These are phyloP conservation scores for Drosophila sp. DNA, from an alignment of 1,140 invertebrate species.

Conservation along the genomic window DNA sequence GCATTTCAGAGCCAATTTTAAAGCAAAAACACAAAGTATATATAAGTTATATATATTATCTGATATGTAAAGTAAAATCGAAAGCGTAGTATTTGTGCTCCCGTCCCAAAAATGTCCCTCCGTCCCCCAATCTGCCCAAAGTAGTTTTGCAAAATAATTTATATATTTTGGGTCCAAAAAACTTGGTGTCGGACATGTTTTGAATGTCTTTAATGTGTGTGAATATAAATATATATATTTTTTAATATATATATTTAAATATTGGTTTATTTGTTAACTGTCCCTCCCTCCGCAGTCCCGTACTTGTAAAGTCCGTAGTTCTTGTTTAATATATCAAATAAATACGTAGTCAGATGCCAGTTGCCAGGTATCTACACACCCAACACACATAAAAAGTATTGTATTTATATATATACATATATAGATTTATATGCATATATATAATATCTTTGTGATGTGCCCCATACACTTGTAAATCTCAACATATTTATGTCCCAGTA, in stretches of 20 bases:
- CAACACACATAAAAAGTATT: conserved; percentile 43
- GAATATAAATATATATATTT: conserved; percentile 29
- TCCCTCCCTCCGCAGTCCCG: conserved; percentile 28
- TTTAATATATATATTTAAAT: not conserved
- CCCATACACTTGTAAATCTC: conserved; percentile 58
- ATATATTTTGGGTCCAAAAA: conserved; percentile 37
- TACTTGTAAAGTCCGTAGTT: conserved; percentile 57
- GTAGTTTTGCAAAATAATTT: conserved; percentile 53
- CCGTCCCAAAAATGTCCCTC: not conserved
- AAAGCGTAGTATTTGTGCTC: conserved; percentile 51
- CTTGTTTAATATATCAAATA: conserved; percentile 69
- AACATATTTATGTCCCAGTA: conserved; percentile 54
- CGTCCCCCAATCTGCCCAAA: conserved; percentile 53
- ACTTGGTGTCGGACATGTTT: conserved; percentile 71
- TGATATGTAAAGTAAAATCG: conserved; percentile 41
- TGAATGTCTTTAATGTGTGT: conserved; percentile 53
- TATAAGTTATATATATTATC: conserved; percentile 31
- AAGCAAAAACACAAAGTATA: conserved; percentile 78
- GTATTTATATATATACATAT: conserved; percentile 25
- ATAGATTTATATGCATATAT: conserved; percentile 50
- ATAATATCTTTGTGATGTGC: conserved; percentile 30
- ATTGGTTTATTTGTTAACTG: conserved; percentile 56
- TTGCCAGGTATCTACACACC: conserved; percentile 43
- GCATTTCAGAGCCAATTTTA: conserved; percentile 18
- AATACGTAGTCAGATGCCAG: conserved; percentile 37